These are phyloP conservation scores for Melinopterus prodromus DNA, from an alignment of 2,888 invertebrate genomes.

Conservation along the genomic window DNA sequence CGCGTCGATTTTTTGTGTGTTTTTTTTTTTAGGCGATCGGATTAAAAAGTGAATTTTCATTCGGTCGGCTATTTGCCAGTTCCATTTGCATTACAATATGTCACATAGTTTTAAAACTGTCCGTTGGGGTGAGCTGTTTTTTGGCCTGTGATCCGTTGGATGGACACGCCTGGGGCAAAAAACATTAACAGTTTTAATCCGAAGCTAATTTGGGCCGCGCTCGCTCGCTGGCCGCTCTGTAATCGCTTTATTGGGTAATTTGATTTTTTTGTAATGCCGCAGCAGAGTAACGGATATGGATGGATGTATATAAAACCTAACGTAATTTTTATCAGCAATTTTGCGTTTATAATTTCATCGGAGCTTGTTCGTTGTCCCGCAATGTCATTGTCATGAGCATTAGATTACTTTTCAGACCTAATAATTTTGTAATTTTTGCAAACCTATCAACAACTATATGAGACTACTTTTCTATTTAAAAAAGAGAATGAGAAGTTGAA, in stretches of 20 bases:
- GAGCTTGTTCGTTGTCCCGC: too few species aligned
- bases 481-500: too few species aligned
- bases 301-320: too few species aligned
- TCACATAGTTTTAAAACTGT: conserved; percentile 24
- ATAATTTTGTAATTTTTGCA: too few species aligned
- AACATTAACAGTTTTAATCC: conserved; percentile 18
- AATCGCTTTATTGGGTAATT: conserved; percentile 26
- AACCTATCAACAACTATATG: too few species aligned
- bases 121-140: not conserved
- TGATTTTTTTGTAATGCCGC: conserved; percentile 17
- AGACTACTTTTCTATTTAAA: too few species aligned
- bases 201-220: conserved; percentile 16
- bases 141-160: not conserved
- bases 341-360: not conserved
- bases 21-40: conserved; percentile 16
- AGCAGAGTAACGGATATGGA: not conserved
- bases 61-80: conserved; percentile 24
- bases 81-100: conserved; percentile 25
- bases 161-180: not conserved
- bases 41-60: conserved; percentile 25
- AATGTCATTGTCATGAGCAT: too few species aligned
- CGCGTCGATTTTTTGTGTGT: not conserved
- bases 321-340: not conserved
- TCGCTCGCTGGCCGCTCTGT: not conserved
- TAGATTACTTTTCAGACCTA: too few species aligned